Conservation (phyloP, 2,797 vertebrate species). For the Syngnathus rostellatus region DNA sequence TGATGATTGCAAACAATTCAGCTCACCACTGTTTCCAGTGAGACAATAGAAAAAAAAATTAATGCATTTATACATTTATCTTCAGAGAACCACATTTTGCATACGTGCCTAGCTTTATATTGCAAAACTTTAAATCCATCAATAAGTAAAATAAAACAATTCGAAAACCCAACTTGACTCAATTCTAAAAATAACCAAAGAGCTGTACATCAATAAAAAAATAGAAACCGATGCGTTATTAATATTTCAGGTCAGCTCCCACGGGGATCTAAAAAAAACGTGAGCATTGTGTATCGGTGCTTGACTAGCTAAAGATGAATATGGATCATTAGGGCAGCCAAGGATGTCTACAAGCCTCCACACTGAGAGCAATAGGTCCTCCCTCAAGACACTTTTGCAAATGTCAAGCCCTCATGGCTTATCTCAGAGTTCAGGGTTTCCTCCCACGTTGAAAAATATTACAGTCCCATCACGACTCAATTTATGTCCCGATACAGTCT, state of each 20-base stretch:
- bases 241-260: not conserved
- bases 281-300: constrained; percentile 10
- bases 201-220: not conserved
- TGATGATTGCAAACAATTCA: not conserved
- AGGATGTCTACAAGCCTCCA: constrained; percentile 40
- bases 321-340: constrained; percentile 45
- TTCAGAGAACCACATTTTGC: too few species aligned
- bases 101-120: too few species aligned
- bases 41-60: too few species aligned
- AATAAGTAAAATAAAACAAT: too few species aligned
- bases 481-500: constrained; percentile 35
- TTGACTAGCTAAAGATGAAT: constrained; percentile 46
- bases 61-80: too few species aligned
- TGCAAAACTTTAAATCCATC: too few species aligned
- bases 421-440: constrained; percentile 34
- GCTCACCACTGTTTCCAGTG: too few species aligned
- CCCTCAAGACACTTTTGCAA: constrained; percentile 47
- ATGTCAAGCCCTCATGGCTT: constrained; percentile 39
- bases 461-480: constrained; percentile 48
- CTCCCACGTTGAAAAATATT: constrained; percentile 35
- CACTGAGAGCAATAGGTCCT: constrained; percentile 38
- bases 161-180: too few species aligned
- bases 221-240: not conserved
- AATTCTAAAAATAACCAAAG: too few species aligned
- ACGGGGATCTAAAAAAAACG: not conserved